Percentiles rank a stretch among this genome's conserved stretches.
Conservation (phyloP, 1,140 invertebrate genomes). For the Drosophila navojoa region DNA sequence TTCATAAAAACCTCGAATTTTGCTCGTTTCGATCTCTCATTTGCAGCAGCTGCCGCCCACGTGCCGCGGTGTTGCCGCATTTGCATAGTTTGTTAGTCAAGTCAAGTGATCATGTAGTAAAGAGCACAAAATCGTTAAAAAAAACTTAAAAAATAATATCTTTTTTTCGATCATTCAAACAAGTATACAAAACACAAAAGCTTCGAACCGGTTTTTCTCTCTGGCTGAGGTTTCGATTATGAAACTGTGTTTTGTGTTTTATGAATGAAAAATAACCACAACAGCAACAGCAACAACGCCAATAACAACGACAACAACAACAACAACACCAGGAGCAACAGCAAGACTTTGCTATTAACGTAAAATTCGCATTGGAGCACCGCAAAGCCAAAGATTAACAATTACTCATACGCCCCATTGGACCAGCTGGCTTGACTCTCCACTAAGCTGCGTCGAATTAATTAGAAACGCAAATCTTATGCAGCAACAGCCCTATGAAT, state of each 20-base stretch:
- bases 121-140: conserved; percentile 76
- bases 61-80: conserved; percentile 57
- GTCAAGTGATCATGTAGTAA: conserved; percentile 69
- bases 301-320: conserved; percentile 1
- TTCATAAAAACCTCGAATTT: conserved; percentile 70
- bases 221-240: conserved; percentile 52
- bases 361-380: conserved; percentile 54
- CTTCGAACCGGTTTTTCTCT: conserved; percentile 52
- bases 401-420: conserved; percentile 71
- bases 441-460: conserved; percentile 52
- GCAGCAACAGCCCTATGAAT: conserved; percentile 45
- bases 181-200: conserved; percentile 40
- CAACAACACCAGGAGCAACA: background rate
- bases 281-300: background rate
- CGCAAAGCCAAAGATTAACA: conserved; percentile 20
- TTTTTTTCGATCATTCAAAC: conserved; percentile 70
- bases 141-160: conserved; percentile 8
- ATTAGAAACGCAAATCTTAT: conserved; percentile 50
- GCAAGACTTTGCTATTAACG: conserved; percentile 34
- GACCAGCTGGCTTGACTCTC: conserved; percentile 12
- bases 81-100: conserved; percentile 77
- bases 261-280: conserved; percentile 62
- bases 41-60: conserved; percentile 61
- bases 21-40: conserved; percentile 14
- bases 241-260: conserved; percentile 62